Conservation (phyloP, 2,113 vertebrate genomes). For the Hemichromis elongatus region DNA sequence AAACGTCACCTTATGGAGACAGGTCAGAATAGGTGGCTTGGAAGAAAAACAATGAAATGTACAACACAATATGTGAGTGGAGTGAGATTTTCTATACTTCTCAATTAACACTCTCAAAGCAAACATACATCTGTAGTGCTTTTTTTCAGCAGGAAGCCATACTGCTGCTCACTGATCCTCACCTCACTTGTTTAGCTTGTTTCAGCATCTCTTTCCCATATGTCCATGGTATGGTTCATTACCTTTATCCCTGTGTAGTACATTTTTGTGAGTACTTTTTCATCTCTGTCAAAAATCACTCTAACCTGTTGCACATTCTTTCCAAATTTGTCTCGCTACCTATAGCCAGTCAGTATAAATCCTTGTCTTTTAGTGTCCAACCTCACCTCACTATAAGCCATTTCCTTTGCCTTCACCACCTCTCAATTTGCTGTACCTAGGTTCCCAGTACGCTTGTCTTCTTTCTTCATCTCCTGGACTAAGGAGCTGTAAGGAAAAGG, state of each 20-base stretch:
- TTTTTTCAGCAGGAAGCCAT: not conserved
- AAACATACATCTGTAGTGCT: not conserved
- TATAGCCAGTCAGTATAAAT: not conserved
- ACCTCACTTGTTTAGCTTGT: not conserved
- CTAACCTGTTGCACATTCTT: not conserved
- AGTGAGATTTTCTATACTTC: not conserved
- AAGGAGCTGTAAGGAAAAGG: not conserved
- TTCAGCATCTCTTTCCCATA: not conserved
- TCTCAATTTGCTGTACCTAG: not conserved
- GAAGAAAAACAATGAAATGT: no score
- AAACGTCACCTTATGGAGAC: no score
- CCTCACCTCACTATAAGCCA: not conserved
- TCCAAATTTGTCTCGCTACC: not conserved
- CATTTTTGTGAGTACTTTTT: not conserved
- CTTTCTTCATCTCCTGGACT: not conserved
- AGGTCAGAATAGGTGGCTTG: no score
- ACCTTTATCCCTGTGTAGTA: not conserved
- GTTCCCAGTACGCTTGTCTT: not conserved
- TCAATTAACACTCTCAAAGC: not conserved
- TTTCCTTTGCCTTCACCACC: rapidly evolving
- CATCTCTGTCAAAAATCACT: not conserved
- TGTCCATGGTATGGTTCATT: not conserved
- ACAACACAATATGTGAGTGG: no score
- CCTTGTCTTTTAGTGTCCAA: not conserved
- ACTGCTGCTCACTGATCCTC: not conserved